Base-by-base conservation (phyloP, 2,113 vertebrate species). In the Varanus salvator region DNA sequence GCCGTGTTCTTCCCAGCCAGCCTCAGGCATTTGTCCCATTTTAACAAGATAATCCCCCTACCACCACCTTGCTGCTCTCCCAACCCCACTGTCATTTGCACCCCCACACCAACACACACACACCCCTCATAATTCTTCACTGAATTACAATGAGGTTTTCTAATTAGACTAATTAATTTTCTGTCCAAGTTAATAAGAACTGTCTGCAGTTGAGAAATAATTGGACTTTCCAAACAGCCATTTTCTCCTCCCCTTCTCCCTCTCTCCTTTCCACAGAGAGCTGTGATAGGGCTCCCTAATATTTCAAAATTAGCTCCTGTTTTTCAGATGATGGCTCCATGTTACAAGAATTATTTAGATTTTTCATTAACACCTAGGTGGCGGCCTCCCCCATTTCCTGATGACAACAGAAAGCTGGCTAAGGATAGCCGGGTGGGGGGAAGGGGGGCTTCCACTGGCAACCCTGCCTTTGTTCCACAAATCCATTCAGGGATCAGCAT, bases 141-240 rank as follows among this genome's bases (percentile, higher is more conserved):
- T 96, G 93, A 95, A 97, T 93, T 96, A 96, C 97, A 97, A 95
- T 91, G 96, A 95, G 96, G 91, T 96, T 97, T 97, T 97, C 97
- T 98, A 98, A 98, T 97, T 96, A 97, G 96, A 95, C 96, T 97
- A 97, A 98, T 98, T 97, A 97, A 98, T 98, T 98, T 97, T 96
- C 96, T 97, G 96, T 96, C 97, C 95, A 96, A 97, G 96, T 97
- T 98, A 98, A 98, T 98, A 97, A 97, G 97, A 85, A 92, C 95
- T 97, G 97, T 97, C 97, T 95, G 94, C 95, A 91, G 94, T 92
- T 95, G 93, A 97, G 96, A 96, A 98, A 97, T 97, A 97, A 98
- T 97, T 97, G 94, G 96, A 94, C 96, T 97, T 96, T 91, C 96
- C 96, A 95, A 97, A 95, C 95, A 97, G 95, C 97, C 94, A 90